Evolutionary conservation across 1,140 invertebrate species (phyloP).

Genomic region (Caenorhabditis remanei): DNA sequence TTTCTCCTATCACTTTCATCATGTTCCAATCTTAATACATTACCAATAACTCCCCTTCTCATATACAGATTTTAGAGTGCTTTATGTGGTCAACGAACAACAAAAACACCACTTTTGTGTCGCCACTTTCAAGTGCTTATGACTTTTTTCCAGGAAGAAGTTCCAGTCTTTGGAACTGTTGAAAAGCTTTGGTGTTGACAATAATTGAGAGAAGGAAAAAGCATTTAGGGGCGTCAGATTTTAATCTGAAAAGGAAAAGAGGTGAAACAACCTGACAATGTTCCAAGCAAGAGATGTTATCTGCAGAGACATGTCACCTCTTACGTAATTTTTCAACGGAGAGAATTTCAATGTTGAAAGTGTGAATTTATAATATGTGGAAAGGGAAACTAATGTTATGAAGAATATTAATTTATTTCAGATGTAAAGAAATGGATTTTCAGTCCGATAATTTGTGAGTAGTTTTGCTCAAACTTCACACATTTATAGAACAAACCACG

Average conservation of each 20-base stretch:
- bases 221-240: neutral
- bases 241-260: neutral
- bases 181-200: slow-evolving; percentile 17
- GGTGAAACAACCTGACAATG: slow-evolving; percentile 44
- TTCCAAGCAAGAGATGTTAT: slow-evolving; percentile 19
- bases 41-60: too few species aligned
- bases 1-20: too few species aligned
- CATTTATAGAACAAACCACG: too few species aligned
- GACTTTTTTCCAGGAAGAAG: slow-evolving; percentile 1
- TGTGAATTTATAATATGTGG: neutral
- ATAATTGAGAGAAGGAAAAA: neutral
- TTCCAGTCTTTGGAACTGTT: neutral
- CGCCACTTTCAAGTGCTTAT: neutral
- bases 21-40: too few species aligned
- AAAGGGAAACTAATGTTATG: too few species aligned
- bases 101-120: slow-evolving; percentile 33
- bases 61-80: neutral
- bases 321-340: slow-evolving; percentile 27
- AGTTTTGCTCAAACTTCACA: too few species aligned
- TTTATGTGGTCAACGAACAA: slow-evolving; percentile 25
- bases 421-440: too few species aligned
- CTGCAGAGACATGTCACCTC: neutral
- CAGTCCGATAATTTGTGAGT: too few species aligned
- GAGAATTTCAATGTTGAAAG: neutral
- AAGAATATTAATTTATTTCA: too few species aligned